Base-by-base conservation (phyloP, 2,113 vertebrate genomes). In the Vicugna pacos region DNA sequence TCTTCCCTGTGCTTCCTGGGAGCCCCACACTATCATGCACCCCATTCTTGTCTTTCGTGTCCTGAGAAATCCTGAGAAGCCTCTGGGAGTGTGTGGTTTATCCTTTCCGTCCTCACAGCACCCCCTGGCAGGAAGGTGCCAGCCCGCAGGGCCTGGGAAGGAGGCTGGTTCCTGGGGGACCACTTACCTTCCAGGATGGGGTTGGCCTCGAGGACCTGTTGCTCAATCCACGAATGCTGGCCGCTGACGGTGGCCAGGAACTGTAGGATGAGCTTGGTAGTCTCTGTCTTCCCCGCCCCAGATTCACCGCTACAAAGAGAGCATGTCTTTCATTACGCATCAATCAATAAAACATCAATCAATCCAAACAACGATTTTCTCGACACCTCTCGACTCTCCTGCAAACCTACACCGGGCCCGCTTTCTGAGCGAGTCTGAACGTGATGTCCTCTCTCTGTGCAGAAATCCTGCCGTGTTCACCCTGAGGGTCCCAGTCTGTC, bases 211-310 rank as follows among this genome's bases (percentile, higher is more conserved):
- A 99, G 98, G 81, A 99, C 98, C 98, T 99, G 99, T 97, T 99
- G 99, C 97, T 99, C 99, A 62, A 99, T 99, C 99, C 99, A 99
- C 3, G 99, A 99, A 95, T 99, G 99, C 97, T 99, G 99, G 5
- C 99, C 99, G 3, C 99, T 99, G 73, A 99, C 97, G 0, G 99
- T 99, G 84, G 99, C 99, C 98, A 99, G 98, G 97, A 99, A 99
- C 98, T 99, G 99, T 95, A 99, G 97, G 98, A 99, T 99, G 90
- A 99, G 98, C 96, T 99, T 99, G 52, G 99, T 99, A 97, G 99
- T 99, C 98, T 99, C 99, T 0, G 99, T 99, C 98, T 99, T 99
- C 28, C 99, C 99, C 62, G 99, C 99, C 95, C 99, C 99, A 13
- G 99, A 99, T 98, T 99, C 99, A 6, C 99, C 99, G 54, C 99